Evolutionary conservation across 2,888 invertebrate species (phyloP).

Genomic region (Heteromurus nitidus): DNA sequence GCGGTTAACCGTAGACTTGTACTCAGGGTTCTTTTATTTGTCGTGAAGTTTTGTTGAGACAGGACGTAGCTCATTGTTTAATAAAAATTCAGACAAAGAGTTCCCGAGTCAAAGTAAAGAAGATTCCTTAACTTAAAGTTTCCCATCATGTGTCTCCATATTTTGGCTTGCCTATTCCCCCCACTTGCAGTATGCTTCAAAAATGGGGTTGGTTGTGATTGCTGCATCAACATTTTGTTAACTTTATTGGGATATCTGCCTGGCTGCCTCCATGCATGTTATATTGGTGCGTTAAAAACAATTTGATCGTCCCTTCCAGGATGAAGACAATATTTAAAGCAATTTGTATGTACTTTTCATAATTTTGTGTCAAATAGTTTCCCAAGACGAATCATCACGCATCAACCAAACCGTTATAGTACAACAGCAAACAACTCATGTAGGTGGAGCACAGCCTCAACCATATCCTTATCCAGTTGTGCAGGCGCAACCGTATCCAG

Average conservation of each 20-base stretch:
- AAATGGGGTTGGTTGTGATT: conserved; percentile 25
- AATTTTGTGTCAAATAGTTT: not conserved
- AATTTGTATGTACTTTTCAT: not conserved
- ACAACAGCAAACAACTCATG: not conserved
- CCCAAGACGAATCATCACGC: not conserved
- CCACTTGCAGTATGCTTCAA: conserved; percentile 31
- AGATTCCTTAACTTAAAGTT: too few relatives aligned
- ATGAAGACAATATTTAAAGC: not conserved
- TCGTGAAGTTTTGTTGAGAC: too few relatives aligned
- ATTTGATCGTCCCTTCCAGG: too few relatives aligned
- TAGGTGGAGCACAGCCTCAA: not conserved
- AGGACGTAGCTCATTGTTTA: too few relatives aligned
- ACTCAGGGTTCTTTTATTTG: too few relatives aligned
- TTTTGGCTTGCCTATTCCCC: conserved; percentile 12
- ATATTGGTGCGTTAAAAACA: conserved; percentile 23
- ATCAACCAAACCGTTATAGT: conserved; percentile 9
- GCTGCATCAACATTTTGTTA: conserved; percentile 23
- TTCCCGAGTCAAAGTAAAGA: too few relatives aligned
- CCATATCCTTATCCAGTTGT: too few relatives aligned
- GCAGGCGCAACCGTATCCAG: not conserved
- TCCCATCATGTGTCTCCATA: conserved; percentile 23
- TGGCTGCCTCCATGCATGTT: conserved; percentile 38
- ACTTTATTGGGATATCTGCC: not conserved
- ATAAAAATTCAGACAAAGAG: too few relatives aligned
- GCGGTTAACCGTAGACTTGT: too few relatives aligned